phyloP scores from a whole-genome alignment of 2,888 invertebrate genomes.

The Dynastes maya region DNA sequence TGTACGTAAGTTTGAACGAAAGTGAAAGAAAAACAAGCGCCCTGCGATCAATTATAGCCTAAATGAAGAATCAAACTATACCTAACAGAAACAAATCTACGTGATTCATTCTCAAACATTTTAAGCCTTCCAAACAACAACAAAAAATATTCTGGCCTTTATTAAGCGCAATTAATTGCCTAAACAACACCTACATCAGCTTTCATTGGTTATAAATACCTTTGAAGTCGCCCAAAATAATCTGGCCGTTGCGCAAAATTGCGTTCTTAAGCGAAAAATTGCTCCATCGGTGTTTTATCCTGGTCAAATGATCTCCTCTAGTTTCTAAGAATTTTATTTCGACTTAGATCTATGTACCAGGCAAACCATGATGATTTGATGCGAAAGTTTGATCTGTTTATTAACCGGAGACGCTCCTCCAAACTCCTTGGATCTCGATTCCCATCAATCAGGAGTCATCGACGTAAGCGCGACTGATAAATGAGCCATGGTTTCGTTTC shows the following conservation, averaged over 20 bases:
- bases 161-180: neutral
- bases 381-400: neutral
- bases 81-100: neutral
- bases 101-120: neutral
- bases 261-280: neutral
- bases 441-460: neutral
- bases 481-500: conserved; percentile 15
- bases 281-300: neutral
- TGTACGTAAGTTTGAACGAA: too few relatives aligned
- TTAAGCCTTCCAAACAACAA: neutral
- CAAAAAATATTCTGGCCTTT: neutral
- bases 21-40: too few relatives aligned
- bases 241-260: neutral
- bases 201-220: neutral
- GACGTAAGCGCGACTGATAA: neutral
- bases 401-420: neutral
- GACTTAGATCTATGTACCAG: neutral
- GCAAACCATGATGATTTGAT: neutral
- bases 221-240: neutral
- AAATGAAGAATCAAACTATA: too few relatives aligned
- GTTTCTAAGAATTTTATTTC: neutral
- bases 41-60: too few relatives aligned
- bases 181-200: conserved; percentile 10
- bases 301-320: neutral
- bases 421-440: neutral